phyloP scores from a whole-genome alignment of 1,140 invertebrate genomes.

The Papilio helenus region DNA sequence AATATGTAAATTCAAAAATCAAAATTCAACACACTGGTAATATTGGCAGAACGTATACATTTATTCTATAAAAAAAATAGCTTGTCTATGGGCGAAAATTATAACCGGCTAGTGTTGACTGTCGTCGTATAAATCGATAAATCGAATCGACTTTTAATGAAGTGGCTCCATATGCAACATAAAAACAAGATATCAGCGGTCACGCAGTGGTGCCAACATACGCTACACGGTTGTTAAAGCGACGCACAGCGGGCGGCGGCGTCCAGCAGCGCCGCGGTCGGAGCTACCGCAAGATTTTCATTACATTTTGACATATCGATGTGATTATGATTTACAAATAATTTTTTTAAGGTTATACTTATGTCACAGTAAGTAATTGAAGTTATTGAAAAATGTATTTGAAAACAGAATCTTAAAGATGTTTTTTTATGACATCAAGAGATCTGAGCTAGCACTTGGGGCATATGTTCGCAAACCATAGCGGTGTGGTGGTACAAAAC shows the following conservation, averaged over 20 bases:
- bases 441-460: not conserved
- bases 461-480: slow-evolving; percentile 48
- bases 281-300: slow-evolving; percentile 53
- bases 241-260: slow-evolving; percentile 52
- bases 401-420: not conserved
- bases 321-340: slow-evolving; percentile 40
- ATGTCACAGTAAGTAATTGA: slow-evolving; percentile 7
- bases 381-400: not conserved
- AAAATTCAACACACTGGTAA: not conserved
- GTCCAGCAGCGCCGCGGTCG: slow-evolving; percentile 48
- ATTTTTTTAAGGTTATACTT: slow-evolving; percentile 33
- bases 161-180: slow-evolving; percentile 33
- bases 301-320: slow-evolving; percentile 52
- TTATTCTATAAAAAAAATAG: not conserved
- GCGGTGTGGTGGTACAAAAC: slow-evolving; percentile 48
- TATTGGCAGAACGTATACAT: not conserved
- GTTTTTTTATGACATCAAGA: not conserved
- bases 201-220: slow-evolving; percentile 45
- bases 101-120: not conserved
- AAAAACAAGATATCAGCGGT: slow-evolving; percentile 43
- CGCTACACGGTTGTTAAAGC: slow-evolving; percentile 42
- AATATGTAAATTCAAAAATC: not conserved
- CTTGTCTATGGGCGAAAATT: slow-evolving; percentile 14
- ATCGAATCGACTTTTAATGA: slow-evolving; percentile 36
- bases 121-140: slow-evolving; percentile 27